A percentile compares a stretch with the other conserved stretches of the same genome.
Evolutionary conservation across 2,113 vertebrate genomes (phyloP).

Genomic region (Lepus europaeus): DNA sequence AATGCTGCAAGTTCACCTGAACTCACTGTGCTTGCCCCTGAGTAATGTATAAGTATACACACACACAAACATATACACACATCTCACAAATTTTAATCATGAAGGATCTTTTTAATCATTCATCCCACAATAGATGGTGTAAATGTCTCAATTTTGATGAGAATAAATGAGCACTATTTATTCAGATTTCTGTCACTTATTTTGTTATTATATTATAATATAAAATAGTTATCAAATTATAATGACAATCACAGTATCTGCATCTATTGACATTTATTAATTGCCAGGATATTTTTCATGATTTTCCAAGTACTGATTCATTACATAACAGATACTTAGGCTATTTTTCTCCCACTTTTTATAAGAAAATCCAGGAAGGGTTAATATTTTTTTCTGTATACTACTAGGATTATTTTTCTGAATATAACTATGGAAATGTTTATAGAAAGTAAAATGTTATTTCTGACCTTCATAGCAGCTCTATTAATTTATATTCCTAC

Average conservation of each 20-base stretch:
- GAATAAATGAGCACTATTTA: not conserved
- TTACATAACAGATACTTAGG: not conserved
- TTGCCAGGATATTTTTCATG: not conserved
- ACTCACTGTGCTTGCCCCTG: too few species aligned
- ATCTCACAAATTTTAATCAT: not conserved
- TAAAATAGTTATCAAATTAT: not conserved
- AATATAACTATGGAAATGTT: not conserved
- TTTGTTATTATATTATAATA: not conserved
- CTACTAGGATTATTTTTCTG: not conserved
- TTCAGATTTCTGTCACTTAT: not conserved
- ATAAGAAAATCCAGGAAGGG: not conserved
- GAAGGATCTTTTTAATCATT: not conserved
- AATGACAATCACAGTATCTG: not conserved
- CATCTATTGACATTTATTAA: not conserved
- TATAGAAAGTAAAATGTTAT: not conserved
- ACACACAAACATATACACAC: not conserved
- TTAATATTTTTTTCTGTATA: not conserved
- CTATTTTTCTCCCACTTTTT: not conserved
- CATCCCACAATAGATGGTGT: not conserved
- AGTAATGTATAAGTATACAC: not conserved
- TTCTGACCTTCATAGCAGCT: not conserved
- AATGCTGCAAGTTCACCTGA: too few species aligned
- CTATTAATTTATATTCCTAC: not conserved
- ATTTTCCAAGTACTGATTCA: not conserved
- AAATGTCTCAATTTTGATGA: not conserved